Evolutionary conservation across 2,888 invertebrate genomes (phyloP), one percentile per base, ranked within the genome.

Genomic region (Cyrtodaria siliqua): DNA sequence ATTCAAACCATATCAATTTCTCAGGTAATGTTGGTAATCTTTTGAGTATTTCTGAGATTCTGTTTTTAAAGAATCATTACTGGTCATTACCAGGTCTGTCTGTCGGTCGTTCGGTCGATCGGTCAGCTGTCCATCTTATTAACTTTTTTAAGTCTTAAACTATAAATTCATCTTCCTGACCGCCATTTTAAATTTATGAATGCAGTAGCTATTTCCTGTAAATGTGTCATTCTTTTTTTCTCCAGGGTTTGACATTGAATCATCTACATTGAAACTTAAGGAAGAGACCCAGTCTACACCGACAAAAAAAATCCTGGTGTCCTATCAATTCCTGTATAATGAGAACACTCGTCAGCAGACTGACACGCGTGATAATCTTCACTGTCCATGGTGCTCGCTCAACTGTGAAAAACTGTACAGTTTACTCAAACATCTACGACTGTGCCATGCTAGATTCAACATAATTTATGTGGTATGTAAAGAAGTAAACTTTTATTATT

Each of bases 271-370:
- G 20, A 71, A 72, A 52, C 33, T 77, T 4, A 87, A 84, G 57
- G 86, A 85, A 9, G 80, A 68, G 40, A 63, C 72, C 49, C 87
- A 86, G 62, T 74, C 73, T 9, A 87, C 88, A 20, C 89, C 90
- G 18, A 53, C 55, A 27, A 86, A 88, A 69, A 91, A 90, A 63
- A 83, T 85, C 24, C 72, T 96, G 83, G 96, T 98, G 82, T 96
- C 97, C 82, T 99, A 98, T 93, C 98, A 98, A 94, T 99, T 99
- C 94, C 95, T 98, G 85, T 98, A 98, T 92, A 98, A 97, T 93
- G 98, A 97, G 93, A 98, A 97, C 92, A 97, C 97, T 50, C 95
- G 98, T 53, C 98, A 98, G 91, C 98, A 98, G 93, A 98, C 98
- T 0, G 98, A 98, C 93, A 97, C 97, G 12, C 96, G 97, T 79